Conservation (phyloP, 2,888 invertebrate species). For the Ornithoptera alexandrae region DNA sequence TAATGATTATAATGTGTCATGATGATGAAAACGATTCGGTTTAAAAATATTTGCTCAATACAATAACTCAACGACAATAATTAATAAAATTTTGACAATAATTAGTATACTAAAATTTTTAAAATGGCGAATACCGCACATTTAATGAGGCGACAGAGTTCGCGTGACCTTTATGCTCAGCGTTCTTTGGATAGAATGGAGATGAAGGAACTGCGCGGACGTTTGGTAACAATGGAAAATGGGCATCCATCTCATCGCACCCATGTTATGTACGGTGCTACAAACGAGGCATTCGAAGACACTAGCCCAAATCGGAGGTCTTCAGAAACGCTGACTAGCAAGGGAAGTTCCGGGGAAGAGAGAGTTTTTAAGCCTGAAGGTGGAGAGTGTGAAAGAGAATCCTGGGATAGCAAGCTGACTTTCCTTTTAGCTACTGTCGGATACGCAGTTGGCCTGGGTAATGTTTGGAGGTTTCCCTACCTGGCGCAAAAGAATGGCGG, state of each 20-base stretch:
- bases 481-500: constrained; percentile 97
- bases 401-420: constrained; percentile 96
- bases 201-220: constrained; percentile 90
- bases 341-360: constrained; percentile 83
- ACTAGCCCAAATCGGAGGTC: constrained; percentile 69
- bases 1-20: constrained; percentile 64
- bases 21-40: constrained; percentile 59
- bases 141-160: constrained; percentile 92
- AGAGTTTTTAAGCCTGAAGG: constrained; percentile 85
- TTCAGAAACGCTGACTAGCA: constrained; percentile 76
- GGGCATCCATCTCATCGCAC: constrained; percentile 72
- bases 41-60: constrained; percentile 38
- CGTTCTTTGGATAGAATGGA: constrained; percentile 91
- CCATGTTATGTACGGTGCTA: constrained; percentile 88
- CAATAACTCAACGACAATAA: constrained; percentile 39
- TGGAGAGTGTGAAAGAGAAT: constrained; percentile 88
- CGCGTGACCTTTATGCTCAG: constrained; percentile 89
- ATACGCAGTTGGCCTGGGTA: constrained; percentile 96
- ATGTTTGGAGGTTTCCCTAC: constrained; percentile 97
- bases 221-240: constrained; percentile 87
- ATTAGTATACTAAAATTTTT: constrained; percentile 23
- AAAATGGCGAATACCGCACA: constrained; percentile 95
- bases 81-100: constrained; percentile 35
- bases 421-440: constrained; percentile 96
- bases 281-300: constrained; percentile 88